Evolutionary conservation across 2,888 invertebrate genomes (phyloP).

Genomic region (Andricus quercusramuli): DNA sequence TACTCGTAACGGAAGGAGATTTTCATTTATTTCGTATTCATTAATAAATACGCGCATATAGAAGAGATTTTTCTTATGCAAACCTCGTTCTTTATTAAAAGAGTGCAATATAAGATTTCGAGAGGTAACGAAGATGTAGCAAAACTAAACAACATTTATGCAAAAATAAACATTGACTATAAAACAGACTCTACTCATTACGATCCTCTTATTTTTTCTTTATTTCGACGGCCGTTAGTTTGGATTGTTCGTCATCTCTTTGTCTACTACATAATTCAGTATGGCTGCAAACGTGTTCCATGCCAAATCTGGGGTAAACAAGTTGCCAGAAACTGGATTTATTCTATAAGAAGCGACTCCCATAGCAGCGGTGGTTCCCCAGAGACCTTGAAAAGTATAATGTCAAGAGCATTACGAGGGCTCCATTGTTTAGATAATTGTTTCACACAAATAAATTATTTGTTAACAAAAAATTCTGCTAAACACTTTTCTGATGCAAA

Average conservation of each 20-base stretch:
- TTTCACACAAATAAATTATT: too few species aligned
- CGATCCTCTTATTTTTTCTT: conserved; percentile 59
- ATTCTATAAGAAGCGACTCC: conserved; percentile 82
- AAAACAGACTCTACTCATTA: not conserved
- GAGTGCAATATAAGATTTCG: conserved; percentile 43
- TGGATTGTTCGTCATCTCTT: conserved; percentile 80
- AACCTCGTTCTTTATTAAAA: conserved; percentile 49
- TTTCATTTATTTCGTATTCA: conserved; percentile 74
- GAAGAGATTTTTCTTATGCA: conserved; percentile 51
- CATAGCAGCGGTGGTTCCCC: conserved; percentile 82
- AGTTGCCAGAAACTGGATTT: conserved; percentile 83
- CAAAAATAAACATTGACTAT: conserved; percentile 18
- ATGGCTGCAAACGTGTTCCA: conserved; percentile 86
- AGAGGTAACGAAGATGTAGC: conserved; percentile 45
- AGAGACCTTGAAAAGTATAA: conserved; percentile 70
- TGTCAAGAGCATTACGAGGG: too few species aligned
- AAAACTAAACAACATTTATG: conserved; percentile 41
- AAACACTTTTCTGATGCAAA: too few species aligned
- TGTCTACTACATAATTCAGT: conserved; percentile 85
- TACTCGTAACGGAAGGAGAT: conserved; percentile 70
- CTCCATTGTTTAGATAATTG: too few species aligned
- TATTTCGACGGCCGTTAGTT: conserved; percentile 61
- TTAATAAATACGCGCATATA: conserved; percentile 72
- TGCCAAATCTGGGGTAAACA: conserved; percentile 87
- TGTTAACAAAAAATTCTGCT: too few species aligned